A percentile compares a stretch with the other conserved stretches of the same genome.
Evolutionary conservation across 2,888 invertebrate genomes (phyloP).

Genomic region (Psylliodes chrysocephalus): DNA sequence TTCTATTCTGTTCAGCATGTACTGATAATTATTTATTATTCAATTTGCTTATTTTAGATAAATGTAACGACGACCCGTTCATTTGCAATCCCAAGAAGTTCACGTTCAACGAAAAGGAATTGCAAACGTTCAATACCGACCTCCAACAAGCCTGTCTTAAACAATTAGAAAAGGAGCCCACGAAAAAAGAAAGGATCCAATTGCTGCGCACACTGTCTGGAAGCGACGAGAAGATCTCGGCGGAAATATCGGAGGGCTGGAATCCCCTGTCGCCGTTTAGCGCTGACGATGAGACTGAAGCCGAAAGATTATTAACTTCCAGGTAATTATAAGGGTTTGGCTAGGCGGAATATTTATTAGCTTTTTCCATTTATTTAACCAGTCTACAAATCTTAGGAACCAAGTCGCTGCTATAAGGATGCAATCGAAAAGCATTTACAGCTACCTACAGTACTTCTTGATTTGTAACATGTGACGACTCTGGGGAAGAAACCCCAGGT

Average conservation of each 20-base stretch:
- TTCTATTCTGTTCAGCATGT: not conserved
- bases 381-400: too few species aligned
- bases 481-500: too few species aligned
- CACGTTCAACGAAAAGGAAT: slow-evolving; percentile 52
- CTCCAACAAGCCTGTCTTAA: slow-evolving; percentile 21
- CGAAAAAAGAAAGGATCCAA: slow-evolving; percentile 51
- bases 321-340: slow-evolving; percentile 3
- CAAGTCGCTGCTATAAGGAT: too few species aligned
- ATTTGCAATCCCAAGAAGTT: slow-evolving; percentile 44
- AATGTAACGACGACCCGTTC: not conserved
- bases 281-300: slow-evolving; percentile 71
- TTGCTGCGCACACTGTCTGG: slow-evolving; percentile 59
- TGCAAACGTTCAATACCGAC: slow-evolving; percentile 30
- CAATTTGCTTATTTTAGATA: slow-evolving; percentile 7
- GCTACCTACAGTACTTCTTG: too few species aligned
- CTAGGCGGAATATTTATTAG: too few species aligned
- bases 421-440: too few species aligned
- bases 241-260: slow-evolving; percentile 66
- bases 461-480: too few species aligned
- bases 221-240: slow-evolving; percentile 60
- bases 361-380: too few species aligned
- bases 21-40: too few species aligned
- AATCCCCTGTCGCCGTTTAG: slow-evolving; percentile 68
- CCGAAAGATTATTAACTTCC: slow-evolving; percentile 68
- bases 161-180: slow-evolving; percentile 13